A percentile compares a stretch with the other conserved stretches of the same genome.
phyloP scores from a whole-genome alignment of 2,797 vertebrate genomes.

The Helostoma temminkii region DNA sequence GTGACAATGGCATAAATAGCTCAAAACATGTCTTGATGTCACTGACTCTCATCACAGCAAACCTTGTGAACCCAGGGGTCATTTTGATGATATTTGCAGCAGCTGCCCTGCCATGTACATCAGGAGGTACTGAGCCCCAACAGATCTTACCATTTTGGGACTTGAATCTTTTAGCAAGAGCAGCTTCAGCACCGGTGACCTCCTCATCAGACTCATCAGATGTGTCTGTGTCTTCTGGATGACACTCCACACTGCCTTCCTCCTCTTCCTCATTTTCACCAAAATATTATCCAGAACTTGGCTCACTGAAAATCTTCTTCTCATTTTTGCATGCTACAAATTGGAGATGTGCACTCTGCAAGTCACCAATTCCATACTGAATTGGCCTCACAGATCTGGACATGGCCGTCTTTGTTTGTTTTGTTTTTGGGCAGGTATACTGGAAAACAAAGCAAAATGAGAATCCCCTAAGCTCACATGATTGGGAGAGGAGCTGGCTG shows the following conservation, averaged over 20 bases:
- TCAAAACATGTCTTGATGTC: slow-evolving; percentile 26
- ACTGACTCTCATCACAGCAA: slow-evolving; percentile 17
- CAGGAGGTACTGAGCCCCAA: slow-evolving; percentile 21
- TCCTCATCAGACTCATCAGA: slow-evolving; percentile 27
- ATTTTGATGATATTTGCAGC: slow-evolving; percentile 14
- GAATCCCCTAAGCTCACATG: too few species aligned
- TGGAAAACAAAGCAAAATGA: too few species aligned
- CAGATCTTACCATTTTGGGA: slow-evolving; percentile 7
- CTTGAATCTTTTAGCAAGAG: slow-evolving; percentile 21
- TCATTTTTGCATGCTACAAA: slow-evolving; percentile 28
- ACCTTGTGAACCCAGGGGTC: slow-evolving; percentile 12
- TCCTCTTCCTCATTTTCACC: neutral
- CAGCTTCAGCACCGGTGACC: neutral
- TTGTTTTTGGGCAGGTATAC: too few species aligned
- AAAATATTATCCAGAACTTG: slow-evolving; percentile 23
- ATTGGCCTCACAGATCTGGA: neutral
- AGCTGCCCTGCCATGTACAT: neutral
- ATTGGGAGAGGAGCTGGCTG: too few species aligned
- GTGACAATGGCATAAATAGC: slow-evolving; percentile 20
- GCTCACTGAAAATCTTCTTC: slow-evolving; percentile 2
- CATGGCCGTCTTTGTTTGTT: too few species aligned
- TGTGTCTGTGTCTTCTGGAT: slow-evolving; percentile 24
- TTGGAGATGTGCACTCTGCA: slow-evolving; percentile 7
- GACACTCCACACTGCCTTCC: neutral
- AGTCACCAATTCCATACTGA: too few species aligned